Percentiles rank a stretch among this genome's conserved stretches.
Conservation (phyloP, 2,888 invertebrate species). For the Pristionchus arcanus region DNA sequence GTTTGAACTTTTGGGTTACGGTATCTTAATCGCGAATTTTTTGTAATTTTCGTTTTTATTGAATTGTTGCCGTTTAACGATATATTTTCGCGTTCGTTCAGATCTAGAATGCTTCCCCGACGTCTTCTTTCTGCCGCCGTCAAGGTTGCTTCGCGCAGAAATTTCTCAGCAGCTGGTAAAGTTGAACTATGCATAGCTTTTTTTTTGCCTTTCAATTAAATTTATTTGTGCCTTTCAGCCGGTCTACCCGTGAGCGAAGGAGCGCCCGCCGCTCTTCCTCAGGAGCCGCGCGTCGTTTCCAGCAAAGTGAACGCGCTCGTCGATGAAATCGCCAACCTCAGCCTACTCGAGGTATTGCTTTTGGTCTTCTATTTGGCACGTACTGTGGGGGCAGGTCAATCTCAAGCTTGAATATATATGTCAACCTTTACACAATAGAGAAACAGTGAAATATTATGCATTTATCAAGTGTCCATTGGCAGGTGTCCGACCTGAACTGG, state of each 20-base stretch:
- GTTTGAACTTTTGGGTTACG: neutral
- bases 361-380: too few species aligned
- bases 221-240: constrained; percentile 8
- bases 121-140: constrained; percentile 42
- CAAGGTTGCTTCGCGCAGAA: constrained; percentile 43
- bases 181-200: neutral
- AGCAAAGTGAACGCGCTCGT: constrained; percentile 72
- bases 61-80: neutral
- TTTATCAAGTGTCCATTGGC: neutral
- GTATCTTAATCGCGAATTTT: neutral
- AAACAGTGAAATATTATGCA: too few species aligned
- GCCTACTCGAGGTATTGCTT: constrained; percentile 71
- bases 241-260: constrained; percentile 69
- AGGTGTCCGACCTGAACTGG: constrained; percentile 76
- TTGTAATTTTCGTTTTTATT: neutral
- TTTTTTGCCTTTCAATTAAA: neutral
- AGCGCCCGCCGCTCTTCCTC: constrained; percentile 63
- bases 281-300: constrained; percentile 70
- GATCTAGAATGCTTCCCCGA: constrained; percentile 44
- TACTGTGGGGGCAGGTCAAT: too few species aligned
- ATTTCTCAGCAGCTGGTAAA: constrained; percentile 49
- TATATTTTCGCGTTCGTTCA: neutral
- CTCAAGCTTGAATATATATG: neutral
- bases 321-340: constrained; percentile 76
- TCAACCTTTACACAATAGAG: neutral